Evolutionary conservation across 2,888 invertebrate genomes (phyloP).

Genomic region (Boloria selene): DNA sequence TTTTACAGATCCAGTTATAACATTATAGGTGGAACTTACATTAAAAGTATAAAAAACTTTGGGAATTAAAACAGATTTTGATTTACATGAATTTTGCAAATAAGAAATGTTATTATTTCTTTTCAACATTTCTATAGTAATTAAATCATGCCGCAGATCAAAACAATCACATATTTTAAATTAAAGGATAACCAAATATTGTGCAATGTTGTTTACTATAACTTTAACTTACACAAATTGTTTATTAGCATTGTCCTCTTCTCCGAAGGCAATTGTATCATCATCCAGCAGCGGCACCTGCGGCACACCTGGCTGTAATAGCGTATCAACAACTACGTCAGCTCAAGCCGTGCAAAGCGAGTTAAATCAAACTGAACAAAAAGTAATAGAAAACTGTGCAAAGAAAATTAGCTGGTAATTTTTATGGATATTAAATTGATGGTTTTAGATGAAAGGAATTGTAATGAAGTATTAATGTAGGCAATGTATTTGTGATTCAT

Average conservation of each 20-base stretch:
- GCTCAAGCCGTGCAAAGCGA: slow-evolving; percentile 78
- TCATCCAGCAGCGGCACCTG: slow-evolving; percentile 93
- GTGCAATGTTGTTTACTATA: neutral
- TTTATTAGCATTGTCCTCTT: slow-evolving; percentile 86
- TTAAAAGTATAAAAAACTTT: too few relatives aligned
- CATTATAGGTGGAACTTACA: too few relatives aligned
- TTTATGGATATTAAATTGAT: slow-evolving; percentile 6
- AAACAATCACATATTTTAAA: too few relatives aligned
- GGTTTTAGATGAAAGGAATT: slow-evolving; percentile 1
- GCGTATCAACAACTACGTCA: slow-evolving; percentile 65
- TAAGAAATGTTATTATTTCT: too few relatives aligned
- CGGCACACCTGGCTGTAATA: slow-evolving; percentile 81
- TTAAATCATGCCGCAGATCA: too few relatives aligned
- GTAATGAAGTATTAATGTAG: neutral
- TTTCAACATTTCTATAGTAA: too few relatives aligned
- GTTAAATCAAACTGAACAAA: slow-evolving; percentile 16
- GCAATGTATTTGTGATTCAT: neutral
- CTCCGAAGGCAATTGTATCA: slow-evolving; percentile 93
- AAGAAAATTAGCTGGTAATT: slow-evolving; percentile 46
- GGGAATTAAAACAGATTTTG: too few relatives aligned
- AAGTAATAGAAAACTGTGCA: slow-evolving; percentile 40
- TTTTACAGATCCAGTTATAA: too few relatives aligned
- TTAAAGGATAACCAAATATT: neutral
- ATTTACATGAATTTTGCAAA: too few relatives aligned
- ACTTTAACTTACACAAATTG: slow-evolving; percentile 69